Base-by-base conservation (phyloP, 2,113 vertebrate genomes). In the Nothobranchius kuhntae region DNA sequence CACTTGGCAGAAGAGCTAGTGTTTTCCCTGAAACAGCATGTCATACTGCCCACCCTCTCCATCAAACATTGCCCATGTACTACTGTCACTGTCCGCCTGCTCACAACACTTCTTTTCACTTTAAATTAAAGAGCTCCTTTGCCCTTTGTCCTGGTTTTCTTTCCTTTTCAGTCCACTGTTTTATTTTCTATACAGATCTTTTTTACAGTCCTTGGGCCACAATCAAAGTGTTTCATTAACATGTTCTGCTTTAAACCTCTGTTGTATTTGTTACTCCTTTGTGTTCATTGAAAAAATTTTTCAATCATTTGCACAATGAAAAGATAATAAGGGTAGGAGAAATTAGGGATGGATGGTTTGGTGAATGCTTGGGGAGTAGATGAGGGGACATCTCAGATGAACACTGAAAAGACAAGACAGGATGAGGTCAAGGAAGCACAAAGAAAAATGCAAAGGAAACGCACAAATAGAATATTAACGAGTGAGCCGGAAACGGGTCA, bases 41-140 rank as follows among this genome's bases (percentile, higher is more conserved):
- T 86, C 82, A 78, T 35, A 12, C 68, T 83, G 71, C 86, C 79
- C 87, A 87, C 84, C 84, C 86, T 73, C 75, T 77, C 78, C 75
- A 86, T 87, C 83, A 84, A 78, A 87, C 79, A 80, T 64, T 77
- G 61, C 62, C 77, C 67, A 55, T 78, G 75, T 56, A 69, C 68
- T 51, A 14, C 71, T 74, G 66, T 76, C 85, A 68, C 61, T 80
- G 65, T 65, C 73, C 24, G 62, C 61, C 72, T 69, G 60, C 75
- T 80, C 75, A 52, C 78, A 80, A 83, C 36, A 69, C 81, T 78
- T 70, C 79, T 68, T 53, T 81, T 86, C 78, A 70, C 75, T 68
- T 80, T 61, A 69, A 81, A 82, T 85, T 78, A 77, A 77, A 88
- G 81, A 56, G 69, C 69, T 76, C 48, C 68, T 63, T 62, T 58